Evolutionary conservation across 2,888 invertebrate species (phyloP).

Genomic region (Patella pellucida): DNA sequence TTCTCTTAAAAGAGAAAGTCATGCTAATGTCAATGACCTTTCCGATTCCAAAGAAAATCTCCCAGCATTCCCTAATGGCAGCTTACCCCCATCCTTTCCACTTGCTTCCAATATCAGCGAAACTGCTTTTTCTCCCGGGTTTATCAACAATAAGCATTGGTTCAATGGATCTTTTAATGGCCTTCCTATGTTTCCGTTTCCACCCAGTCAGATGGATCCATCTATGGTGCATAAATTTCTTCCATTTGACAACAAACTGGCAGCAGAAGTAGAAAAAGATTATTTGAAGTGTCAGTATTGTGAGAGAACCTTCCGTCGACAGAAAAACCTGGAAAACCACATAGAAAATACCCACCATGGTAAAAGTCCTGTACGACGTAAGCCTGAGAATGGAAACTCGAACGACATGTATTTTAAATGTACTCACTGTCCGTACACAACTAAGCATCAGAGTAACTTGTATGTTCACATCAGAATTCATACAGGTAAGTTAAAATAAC

Average conservation of each 20-base stretch:
- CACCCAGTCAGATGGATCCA: slow-evolving; percentile 50
- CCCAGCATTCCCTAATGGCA: slow-evolving; percentile 37
- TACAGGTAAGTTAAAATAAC: slow-evolving; percentile 61
- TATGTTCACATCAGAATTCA: slow-evolving; percentile 70
- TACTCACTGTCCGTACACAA: slow-evolving; percentile 70
- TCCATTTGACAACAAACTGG: slow-evolving; percentile 57
- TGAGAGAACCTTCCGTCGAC: slow-evolving; percentile 66
- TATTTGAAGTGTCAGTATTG: slow-evolving; percentile 66
- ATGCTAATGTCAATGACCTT: not conserved
- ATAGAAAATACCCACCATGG: slow-evolving; percentile 70
- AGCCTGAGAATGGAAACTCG: slow-evolving; percentile 41
- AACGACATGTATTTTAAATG: slow-evolving; percentile 70
- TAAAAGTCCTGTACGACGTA: slow-evolving; percentile 54
- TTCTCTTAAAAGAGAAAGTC: slow-evolving; percentile 14
- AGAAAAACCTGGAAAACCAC: slow-evolving; percentile 69
- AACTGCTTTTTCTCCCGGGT: slow-evolving; percentile 44
- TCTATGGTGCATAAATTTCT: slow-evolving; percentile 55
- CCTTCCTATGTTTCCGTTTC: slow-evolving; percentile 57
- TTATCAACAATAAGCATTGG: slow-evolving; percentile 51
- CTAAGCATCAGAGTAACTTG: slow-evolving; percentile 70
- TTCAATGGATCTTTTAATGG: slow-evolving; percentile 52
- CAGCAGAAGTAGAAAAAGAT: slow-evolving; percentile 54
- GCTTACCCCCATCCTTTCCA: slow-evolving; percentile 33
- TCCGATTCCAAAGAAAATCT: slow-evolving; percentile 32
- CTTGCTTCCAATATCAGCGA: slow-evolving; percentile 46